These are phyloP conservation scores for Tachysurus fulvidraco DNA, from an alignment of 2,113 vertebrate genomes.

Conservation along the genomic window DNA sequence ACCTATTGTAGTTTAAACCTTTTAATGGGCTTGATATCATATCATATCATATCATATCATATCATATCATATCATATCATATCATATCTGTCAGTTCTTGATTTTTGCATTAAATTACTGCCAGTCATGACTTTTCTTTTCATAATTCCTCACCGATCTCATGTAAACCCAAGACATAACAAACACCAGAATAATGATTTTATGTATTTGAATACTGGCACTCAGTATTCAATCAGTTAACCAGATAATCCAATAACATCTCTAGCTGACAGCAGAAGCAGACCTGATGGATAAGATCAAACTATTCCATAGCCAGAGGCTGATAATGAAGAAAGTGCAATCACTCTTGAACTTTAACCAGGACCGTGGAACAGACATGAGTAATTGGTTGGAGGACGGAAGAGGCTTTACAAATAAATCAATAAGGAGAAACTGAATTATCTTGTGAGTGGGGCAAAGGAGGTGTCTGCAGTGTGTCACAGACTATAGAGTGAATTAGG, in stretches of 20 bases:
- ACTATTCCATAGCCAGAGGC: slow-evolving; percentile 18
- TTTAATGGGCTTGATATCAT: background rate
- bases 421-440: slow-evolving; percentile 33
- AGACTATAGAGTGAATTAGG: slow-evolving; percentile 5
- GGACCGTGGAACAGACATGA: slow-evolving; percentile 19
- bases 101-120: background rate
- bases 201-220: background rate
- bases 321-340: slow-evolving; percentile 11
- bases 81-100: background rate
- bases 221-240: background rate
- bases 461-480: slow-evolving; percentile 3
- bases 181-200: background rate
- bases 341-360: slow-evolving; percentile 31
- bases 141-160: background rate
- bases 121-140: background rate
- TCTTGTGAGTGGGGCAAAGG: background rate
- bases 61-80: background rate
- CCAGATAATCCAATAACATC: slow-evolving; percentile 12
- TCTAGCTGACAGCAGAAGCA: background rate
- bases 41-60: no score
- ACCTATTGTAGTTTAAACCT: background rate
- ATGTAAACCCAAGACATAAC: background rate
- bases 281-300: slow-evolving; percentile 27
- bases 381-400: slow-evolving; percentile 1
- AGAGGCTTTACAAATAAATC: slow-evolving; percentile 23